Evolutionary conservation across 2,113 vertebrate species (phyloP).

Genomic region (Neoarius graeffei): DNA sequence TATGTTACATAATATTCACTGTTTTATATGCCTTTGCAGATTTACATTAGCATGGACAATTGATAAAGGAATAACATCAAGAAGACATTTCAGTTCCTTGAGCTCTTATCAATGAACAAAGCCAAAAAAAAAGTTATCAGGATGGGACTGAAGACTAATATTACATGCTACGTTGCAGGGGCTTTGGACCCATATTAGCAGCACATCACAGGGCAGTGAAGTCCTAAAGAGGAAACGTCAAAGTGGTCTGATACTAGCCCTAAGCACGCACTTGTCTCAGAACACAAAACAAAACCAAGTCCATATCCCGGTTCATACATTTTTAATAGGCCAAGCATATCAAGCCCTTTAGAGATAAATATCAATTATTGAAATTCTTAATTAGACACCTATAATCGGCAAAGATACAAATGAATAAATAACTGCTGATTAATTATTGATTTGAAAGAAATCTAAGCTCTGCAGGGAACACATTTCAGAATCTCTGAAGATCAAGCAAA

Average conservation of each 20-base stretch:
- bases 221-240: constrained; percentile 74
- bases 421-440: constrained; percentile 77
- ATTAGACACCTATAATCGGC: constrained; percentile 75
- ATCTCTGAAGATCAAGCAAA: constrained; percentile 74
- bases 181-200: constrained; percentile 70
- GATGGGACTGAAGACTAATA: constrained; percentile 68
- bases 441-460: constrained; percentile 67
- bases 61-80: constrained; percentile 70
- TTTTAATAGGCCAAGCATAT: constrained; percentile 71
- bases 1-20: background rate
- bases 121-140: constrained; percentile 59
- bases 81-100: constrained; percentile 69
- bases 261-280: constrained; percentile 71
- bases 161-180: constrained; percentile 69
- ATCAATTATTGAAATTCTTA: constrained; percentile 83
- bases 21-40: background rate
- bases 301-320: constrained; percentile 74
- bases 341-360: constrained; percentile 76
- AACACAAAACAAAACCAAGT: constrained; percentile 73
- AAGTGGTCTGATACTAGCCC: constrained; percentile 76
- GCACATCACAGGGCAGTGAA: constrained; percentile 72
- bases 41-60: constrained; percentile 54
- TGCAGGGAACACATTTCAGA: constrained; percentile 65
- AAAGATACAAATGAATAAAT: constrained; percentile 77
- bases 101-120: constrained; percentile 67